These are phyloP conservation scores for Ciona savignyi DNA, from an alignment of 23 tunicate genomes.

Conservation along the genomic window DNA sequence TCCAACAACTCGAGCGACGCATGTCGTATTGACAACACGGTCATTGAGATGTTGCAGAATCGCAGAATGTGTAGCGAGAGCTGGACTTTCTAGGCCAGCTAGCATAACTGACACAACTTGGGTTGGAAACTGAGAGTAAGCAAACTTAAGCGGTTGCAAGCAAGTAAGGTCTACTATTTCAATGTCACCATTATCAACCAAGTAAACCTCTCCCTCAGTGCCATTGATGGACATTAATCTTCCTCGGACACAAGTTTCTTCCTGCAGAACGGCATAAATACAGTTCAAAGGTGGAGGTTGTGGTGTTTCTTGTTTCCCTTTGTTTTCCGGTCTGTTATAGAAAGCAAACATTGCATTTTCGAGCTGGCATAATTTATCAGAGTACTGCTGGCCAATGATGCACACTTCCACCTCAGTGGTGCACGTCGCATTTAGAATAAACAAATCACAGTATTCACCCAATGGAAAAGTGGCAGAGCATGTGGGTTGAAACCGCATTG, in stretches of 20 bases:
- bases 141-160: conserved; percentile 17
- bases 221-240: conserved; percentile 24
- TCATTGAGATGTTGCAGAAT: conserved; percentile 36
- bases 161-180: conserved; percentile 14
- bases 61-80: conserved; percentile 12
- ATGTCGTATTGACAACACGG: conserved; percentile 5
- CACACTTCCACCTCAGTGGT: conserved; percentile 59
- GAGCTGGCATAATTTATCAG: conserved; percentile 26
- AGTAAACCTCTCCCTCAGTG: conserved; percentile 18
- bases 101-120: conserved; percentile 29
- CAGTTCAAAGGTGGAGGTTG: conserved; percentile 31
- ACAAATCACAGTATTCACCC: conserved; percentile 30
- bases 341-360: conserved; percentile 34
- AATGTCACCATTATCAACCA: conserved; percentile 43
- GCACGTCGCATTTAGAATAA: conserved; percentile 31
- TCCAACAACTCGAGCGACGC: conserved; percentile 27
- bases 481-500: conserved; percentile 24
- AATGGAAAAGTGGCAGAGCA: conserved; percentile 18
- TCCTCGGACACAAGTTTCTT: conserved; percentile 44
- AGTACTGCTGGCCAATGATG: conserved; percentile 39
- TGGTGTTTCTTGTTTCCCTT: not conserved
- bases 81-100: conserved; percentile 37
- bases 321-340: conserved; percentile 9
- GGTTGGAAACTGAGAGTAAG: conserved; percentile 33
- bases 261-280: conserved; percentile 51